Evolutionary conservation across 2,888 invertebrate species (phyloP).

Genomic region (Lasius platythorax): DNA sequence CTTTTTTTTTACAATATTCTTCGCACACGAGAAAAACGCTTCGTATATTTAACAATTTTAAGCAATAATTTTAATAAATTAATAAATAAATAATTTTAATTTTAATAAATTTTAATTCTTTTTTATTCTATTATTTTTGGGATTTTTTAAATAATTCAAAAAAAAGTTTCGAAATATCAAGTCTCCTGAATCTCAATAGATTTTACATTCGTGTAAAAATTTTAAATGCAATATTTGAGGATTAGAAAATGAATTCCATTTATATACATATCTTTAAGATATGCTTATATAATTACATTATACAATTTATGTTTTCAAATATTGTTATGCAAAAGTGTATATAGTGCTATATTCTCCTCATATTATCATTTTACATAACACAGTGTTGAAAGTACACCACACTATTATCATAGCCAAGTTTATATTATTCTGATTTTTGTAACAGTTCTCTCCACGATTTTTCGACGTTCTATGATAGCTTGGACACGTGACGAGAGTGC

Average conservation of each 20-base stretch:
- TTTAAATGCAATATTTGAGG: background rate
- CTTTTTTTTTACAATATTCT: background rate
- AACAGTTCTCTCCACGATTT: constrained; percentile 39
- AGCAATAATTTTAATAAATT: background rate
- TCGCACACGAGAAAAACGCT: background rate
- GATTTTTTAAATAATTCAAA: background rate
- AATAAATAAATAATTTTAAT: no score
- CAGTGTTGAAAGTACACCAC: constrained; percentile 67
- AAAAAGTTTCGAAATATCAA: background rate
- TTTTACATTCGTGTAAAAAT: background rate
- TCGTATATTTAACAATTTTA: constrained; percentile 1
- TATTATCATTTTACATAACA: constrained; percentile 74
- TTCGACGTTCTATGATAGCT: background rate
- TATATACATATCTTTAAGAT: background rate
- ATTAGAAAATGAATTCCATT: background rate
- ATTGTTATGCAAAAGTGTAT: constrained; percentile 8
- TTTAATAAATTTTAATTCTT: background rate
- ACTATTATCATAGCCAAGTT: constrained; percentile 54
- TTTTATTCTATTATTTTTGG: background rate
- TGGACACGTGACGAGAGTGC: background rate
- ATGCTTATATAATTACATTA: background rate
- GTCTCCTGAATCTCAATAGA: background rate
- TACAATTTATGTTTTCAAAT: background rate
- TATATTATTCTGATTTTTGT: constrained; percentile 27
- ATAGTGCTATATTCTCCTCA: background rate